A percentile compares a stretch with the other conserved stretches of the same genome.
These are phyloP conservation scores for Poeciliopsis turrubarensis DNA, from an alignment of 2,113 vertebrate genomes.

Conservation along the genomic window DNA sequence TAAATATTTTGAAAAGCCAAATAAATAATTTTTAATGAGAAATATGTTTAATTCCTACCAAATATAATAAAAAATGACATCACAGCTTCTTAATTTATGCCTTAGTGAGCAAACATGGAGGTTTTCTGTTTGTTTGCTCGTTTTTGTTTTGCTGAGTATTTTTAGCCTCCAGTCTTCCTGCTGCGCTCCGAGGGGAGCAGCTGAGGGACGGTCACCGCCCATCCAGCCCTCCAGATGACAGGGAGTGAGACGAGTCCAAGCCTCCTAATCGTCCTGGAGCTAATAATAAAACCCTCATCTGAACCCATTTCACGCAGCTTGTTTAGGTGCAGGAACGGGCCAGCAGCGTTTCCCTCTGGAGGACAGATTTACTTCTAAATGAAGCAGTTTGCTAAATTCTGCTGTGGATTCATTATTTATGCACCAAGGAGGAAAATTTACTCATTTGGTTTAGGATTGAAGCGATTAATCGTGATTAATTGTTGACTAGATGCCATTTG, in stretches of 20 bases:
- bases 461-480: too few relatives aligned
- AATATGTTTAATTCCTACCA: background rate
- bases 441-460: too few relatives aligned
- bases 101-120: background rate
- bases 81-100: background rate
- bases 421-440: too few relatives aligned
- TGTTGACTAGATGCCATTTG: too few relatives aligned
- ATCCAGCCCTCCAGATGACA: slow-evolving; percentile 50
- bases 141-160: slow-evolving; percentile 54
- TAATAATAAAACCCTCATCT: slow-evolving; percentile 49
- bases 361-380: slow-evolving; percentile 23
- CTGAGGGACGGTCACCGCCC: slow-evolving; percentile 45
- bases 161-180: slow-evolving; percentile 63
- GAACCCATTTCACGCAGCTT: slow-evolving; percentile 30
- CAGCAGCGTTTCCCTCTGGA: slow-evolving; percentile 13
- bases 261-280: slow-evolving; percentile 54
- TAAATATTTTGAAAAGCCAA: background rate
- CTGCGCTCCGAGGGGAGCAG: slow-evolving; percentile 43
- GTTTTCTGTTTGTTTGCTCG: background rate
- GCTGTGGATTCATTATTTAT: too few relatives aligned
- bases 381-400: background rate
- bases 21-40: too few relatives aligned
- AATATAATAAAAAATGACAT: too few relatives aligned
- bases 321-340: slow-evolving; percentile 17
- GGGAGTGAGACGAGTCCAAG: slow-evolving; percentile 38